phyloP scores from a whole-genome alignment of 1,140 invertebrate genomes.

The Temnothorax nylanderi region DNA sequence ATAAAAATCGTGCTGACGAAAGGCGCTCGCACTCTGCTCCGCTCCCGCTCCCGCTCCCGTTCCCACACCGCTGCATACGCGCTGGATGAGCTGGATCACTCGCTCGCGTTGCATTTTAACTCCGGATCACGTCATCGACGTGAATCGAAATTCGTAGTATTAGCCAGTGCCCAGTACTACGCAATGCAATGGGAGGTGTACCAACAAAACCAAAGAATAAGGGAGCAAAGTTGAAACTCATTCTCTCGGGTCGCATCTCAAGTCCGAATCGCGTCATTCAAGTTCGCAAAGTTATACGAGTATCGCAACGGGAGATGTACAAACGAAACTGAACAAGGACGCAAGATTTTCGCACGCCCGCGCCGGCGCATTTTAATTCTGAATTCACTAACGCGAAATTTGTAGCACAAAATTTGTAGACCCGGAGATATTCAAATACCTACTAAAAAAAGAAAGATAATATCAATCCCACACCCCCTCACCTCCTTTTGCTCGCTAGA shows the following conservation, averaged over 20 bases:
- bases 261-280: too few species aligned
- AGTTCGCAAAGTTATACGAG: too few species aligned
- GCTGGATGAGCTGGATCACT: too few species aligned
- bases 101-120: background rate
- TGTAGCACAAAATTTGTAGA: background rate
- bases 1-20: constrained; percentile 36
- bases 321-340: background rate
- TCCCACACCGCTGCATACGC: too few species aligned
- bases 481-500: too few species aligned
- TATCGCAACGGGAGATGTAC: background rate
- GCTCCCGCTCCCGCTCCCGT: too few species aligned
- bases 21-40: background rate
- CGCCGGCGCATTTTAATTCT: background rate
- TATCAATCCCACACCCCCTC: background rate
- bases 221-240: background rate
- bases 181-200: background rate
- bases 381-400: background rate
- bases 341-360: background rate
- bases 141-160: background rate
- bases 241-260: too few species aligned
- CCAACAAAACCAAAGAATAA: background rate
- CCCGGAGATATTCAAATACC: background rate
- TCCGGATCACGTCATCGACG: background rate
- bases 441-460: background rate
- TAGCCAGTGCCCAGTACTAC: too few species aligned